A percentile compares a stretch with the other conserved stretches of the same genome.
phyloP scores from a whole-genome alignment of 2,888 invertebrate species.

The Megalurothrips usitatus region DNA sequence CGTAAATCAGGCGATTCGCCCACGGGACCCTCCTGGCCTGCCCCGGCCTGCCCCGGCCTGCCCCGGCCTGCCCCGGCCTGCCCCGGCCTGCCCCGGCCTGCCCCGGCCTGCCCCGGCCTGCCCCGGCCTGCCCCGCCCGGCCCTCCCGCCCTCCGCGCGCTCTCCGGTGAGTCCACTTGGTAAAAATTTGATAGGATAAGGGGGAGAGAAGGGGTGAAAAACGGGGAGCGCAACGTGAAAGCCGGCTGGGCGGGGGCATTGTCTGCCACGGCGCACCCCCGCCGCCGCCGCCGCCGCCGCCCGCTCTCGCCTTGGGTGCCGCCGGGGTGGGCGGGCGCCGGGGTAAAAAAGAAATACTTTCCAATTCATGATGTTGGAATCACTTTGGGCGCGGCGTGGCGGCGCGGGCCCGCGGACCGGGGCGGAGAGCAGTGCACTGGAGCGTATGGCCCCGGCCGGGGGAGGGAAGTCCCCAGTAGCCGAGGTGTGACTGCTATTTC shows the following conservation, averaged over 20 bases:
- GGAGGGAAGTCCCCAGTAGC: too few relatives aligned
- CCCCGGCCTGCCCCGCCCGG: not conserved
- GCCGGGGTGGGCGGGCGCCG: too few relatives aligned
- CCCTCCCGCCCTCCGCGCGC: not conserved
- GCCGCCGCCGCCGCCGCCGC: not conserved
- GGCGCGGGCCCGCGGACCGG: not conserved
- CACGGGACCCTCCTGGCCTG: not conserved
- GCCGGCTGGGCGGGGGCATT: not conserved
- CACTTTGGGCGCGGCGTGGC: not conserved
- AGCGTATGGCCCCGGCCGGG: not conserved
- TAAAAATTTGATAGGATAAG: constrained; percentile 25
- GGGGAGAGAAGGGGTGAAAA: not conserved
- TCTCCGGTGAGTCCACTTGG: constrained; percentile 14
- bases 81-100: not conserved
- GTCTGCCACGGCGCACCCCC: not conserved
- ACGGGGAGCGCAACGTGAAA: not conserved
- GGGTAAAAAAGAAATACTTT: constrained; percentile 7
- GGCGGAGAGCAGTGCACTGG: not conserved
- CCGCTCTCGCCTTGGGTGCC: too few relatives aligned
- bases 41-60: not conserved
- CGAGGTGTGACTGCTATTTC: too few relatives aligned
- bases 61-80: not conserved
- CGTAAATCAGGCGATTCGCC: constrained; percentile 2
- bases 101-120: not conserved
- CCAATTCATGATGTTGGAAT: constrained; percentile 20